A percentile compares a stretch with the other conserved stretches of the same genome.
These are phyloP conservation scores for Phalacrocorax pelagicus DNA, from an alignment of 2,113 vertebrate genomes.

Conservation along the genomic window DNA sequence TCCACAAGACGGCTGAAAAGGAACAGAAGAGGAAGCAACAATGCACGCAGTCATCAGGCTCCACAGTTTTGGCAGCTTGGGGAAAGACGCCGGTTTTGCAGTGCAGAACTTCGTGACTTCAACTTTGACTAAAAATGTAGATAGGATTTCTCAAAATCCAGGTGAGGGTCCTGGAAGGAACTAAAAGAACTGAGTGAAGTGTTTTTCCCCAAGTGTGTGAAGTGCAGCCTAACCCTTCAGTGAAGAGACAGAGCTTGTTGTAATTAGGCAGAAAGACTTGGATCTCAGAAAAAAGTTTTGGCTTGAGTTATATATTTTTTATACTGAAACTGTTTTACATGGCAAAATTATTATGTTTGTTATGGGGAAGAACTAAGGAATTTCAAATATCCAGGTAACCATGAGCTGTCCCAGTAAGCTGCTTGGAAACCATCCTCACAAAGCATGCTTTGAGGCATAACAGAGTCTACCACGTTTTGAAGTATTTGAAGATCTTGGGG, in stretches of 20 bases:
- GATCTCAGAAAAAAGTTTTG: background rate
- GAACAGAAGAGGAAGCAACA: background rate
- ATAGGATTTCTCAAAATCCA: background rate
- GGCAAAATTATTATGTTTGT: background rate
- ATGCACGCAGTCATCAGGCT: background rate
- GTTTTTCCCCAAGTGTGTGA: background rate
- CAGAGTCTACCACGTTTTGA: background rate
- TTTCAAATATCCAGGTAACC: background rate
- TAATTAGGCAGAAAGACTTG: background rate
- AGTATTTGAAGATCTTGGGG: background rate
- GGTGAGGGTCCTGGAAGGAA: background rate
- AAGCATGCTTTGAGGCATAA: background rate
- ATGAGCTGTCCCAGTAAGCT: background rate
- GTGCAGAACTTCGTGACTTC: background rate
- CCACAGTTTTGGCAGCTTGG: background rate
- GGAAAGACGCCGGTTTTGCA: background rate
- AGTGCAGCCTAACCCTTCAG: background rate
- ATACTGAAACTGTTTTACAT: background rate
- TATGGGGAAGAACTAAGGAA: background rate
- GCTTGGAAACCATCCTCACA: background rate
- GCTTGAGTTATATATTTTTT: background rate
- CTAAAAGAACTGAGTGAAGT: background rate
- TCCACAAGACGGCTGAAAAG: rapidly evolving
- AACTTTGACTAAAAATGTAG: background rate
- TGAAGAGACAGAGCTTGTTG: rapidly evolving